Evolutionary conservation across 2,888 invertebrate genomes (phyloP).

Genomic region (Apomyelois bistriatella): DNA sequence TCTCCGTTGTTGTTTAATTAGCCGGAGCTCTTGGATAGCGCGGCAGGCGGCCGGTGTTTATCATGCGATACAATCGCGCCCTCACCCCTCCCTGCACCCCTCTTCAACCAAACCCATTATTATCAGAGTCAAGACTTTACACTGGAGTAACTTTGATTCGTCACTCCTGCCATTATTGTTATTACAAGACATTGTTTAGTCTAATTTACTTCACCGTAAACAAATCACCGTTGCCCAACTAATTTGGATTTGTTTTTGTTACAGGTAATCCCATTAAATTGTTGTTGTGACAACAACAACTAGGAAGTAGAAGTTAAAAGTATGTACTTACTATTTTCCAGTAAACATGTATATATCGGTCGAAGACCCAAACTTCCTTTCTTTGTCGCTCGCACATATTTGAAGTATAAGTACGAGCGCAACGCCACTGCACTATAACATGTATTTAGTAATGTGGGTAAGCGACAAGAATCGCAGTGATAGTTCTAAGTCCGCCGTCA

Average conservation of each 20-base stretch:
- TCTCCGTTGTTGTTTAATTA: conserved; percentile 79
- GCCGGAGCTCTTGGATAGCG: conserved; percentile 72
- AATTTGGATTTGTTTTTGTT: conserved; percentile 69
- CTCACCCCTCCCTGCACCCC: conserved; percentile 36
- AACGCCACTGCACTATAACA: too few species aligned
- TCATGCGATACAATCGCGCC: conserved; percentile 75
- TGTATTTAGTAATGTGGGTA: too few species aligned
- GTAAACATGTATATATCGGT: too few species aligned
- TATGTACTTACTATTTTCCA: too few species aligned
- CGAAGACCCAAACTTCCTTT: too few species aligned
- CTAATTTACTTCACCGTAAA: conserved; percentile 64
- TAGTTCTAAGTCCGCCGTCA: too few species aligned
- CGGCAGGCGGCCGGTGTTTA: conserved; percentile 75
- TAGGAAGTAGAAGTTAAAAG: background rate
- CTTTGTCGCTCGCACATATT: too few species aligned
- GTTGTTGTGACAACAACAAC: conserved; percentile 22
- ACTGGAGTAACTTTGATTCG: conserved; percentile 73
- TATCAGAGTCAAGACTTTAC: conserved; percentile 74
- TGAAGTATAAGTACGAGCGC: too few species aligned
- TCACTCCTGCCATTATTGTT: conserved; percentile 72
- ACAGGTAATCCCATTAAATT: conserved; percentile 57
- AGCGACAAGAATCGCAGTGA: too few species aligned
- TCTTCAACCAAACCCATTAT: conserved; percentile 70
- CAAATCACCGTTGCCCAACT: conserved; percentile 58
- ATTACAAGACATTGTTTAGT: conserved; percentile 66